A percentile compares a stretch with the other conserved stretches of the same genome.
These are phyloP conservation scores for Metridium senile DNA, from an alignment of 92 coral and sea anemone genomes.

Conservation along the genomic window DNA sequence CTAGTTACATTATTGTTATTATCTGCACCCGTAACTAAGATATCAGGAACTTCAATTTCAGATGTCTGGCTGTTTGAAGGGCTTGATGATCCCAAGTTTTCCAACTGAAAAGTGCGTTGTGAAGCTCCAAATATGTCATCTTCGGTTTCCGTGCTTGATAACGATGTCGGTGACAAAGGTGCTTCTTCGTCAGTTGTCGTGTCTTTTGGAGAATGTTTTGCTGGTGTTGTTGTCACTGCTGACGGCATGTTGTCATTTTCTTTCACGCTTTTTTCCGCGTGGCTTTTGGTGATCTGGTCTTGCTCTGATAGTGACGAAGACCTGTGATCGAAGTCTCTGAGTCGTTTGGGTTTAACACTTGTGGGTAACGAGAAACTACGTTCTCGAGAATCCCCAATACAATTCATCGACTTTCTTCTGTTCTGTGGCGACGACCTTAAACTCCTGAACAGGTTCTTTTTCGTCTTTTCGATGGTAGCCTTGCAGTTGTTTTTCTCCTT, in stretches of 20 bases:
- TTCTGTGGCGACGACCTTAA: not conserved
- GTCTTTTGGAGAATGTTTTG: not conserved
- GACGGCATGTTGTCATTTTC: conserved; percentile 2
- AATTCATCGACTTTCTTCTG: conserved; percentile 1
- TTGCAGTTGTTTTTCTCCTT: conserved; percentile 11
- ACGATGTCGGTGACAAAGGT: not conserved
- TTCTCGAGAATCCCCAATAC: not conserved
- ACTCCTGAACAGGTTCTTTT: conserved; percentile 6
- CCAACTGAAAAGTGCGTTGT: not conserved
- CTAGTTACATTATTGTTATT: not conserved
- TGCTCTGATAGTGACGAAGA: not conserved
- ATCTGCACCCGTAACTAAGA: conserved; percentile 8
- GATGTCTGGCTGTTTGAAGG: conserved; percentile 8
- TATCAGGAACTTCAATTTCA: conserved; percentile 21
- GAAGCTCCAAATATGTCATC: conserved; percentile 9
- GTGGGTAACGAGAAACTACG: conserved; percentile 22
- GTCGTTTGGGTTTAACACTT: conserved; percentile 2
- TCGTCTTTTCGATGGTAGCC: conserved; percentile 7
- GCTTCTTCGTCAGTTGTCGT: conserved; percentile 11
- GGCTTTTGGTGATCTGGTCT: not conserved
- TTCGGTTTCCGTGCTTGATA: not conserved
- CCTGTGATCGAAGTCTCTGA: not conserved
- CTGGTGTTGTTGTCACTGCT: not conserved
- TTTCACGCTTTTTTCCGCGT: not conserved
- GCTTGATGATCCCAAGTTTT: not conserved